Evolutionary conservation across 2,797 vertebrate species (phyloP).

Genomic region (Sciaenops ocellatus): DNA sequence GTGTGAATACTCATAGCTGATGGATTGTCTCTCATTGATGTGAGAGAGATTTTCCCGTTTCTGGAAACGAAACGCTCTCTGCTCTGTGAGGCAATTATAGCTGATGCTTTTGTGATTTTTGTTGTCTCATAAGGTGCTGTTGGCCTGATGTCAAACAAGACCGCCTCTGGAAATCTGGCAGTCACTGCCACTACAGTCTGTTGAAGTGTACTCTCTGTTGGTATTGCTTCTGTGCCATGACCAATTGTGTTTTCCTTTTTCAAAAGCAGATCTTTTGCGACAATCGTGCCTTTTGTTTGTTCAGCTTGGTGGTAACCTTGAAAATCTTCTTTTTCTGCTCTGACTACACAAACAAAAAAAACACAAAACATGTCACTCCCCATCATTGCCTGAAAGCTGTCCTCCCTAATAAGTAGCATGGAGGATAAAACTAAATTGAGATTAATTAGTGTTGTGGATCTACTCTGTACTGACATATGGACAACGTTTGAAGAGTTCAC

Average conservation of each 20-base stretch:
- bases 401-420: neutral
- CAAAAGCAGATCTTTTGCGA: conserved; percentile 62
- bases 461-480: neutral
- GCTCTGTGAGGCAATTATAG: conserved; percentile 35
- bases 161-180: conserved; percentile 52
- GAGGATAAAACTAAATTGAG: neutral
- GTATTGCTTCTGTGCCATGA: conserved; percentile 56
- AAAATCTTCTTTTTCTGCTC: conserved; percentile 58
- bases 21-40: conserved; percentile 30
- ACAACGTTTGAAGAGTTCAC: neutral
- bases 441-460: neutral
- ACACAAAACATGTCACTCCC: conserved; percentile 34
- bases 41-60: conserved; percentile 39
- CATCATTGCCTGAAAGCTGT: conserved; percentile 22
- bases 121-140: conserved; percentile 32
- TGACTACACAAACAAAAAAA: conserved; percentile 49
- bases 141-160: conserved; percentile 59
- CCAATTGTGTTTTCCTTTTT: conserved; percentile 54
- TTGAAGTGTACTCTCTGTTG: conserved; percentile 54
- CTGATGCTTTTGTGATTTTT: conserved; percentile 41
- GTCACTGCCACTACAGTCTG: conserved; percentile 32
- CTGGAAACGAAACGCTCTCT: conserved; percentile 38
- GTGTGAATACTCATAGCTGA: conserved; percentile 31
- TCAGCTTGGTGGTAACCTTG: conserved; percentile 57
- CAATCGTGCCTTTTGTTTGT: conserved; percentile 65